Evolutionary conservation across 2,888 invertebrate species (phyloP), one percentile per base, ranked within the genome.

Genomic region (Eupithecia exiguata): DNA sequence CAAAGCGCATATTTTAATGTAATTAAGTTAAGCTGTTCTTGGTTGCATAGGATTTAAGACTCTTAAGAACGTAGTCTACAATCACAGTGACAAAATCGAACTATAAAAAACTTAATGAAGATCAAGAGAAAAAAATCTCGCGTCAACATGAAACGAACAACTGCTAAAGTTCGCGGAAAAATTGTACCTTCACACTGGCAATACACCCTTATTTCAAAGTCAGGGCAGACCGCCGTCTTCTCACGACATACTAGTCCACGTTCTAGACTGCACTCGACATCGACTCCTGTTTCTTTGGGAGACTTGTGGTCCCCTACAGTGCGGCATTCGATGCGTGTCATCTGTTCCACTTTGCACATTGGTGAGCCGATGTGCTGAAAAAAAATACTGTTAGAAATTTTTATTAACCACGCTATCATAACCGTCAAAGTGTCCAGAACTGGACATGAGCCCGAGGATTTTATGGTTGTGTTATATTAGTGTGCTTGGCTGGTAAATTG

Each of bases 161-260:
- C n/a, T n/a, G n/a, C n/a, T n/a, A n/a, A n/a, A n/a, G n/a, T n/a
- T n/a, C n/a, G n/a, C n/a, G n/a, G n/a, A n/a, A n/a, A n/a, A n/a
- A n/a, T n/a, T n/a, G n/a, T n/a, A 89, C 89, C 88, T 73, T 83
- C 87, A 72, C 94, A 94, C 70, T 92, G 84, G 85, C 98, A 98
- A 61, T 95, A 94, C 1, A 98, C 96, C 43, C 97, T 95, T 68
- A 98, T 96, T 91, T 98, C 98, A 85, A 98, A 98, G 92, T 98
- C 98, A 1, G 96, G 95, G 82, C 98, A 98, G 1, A 89, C 83
- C 6, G 81, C 81, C 10, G 83, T 83, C 16, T 87, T 84, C 71
- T 95, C 95, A 63, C 89, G 91, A 85, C 98, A 98, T 7, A 96
- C 89, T 0, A 98, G 92, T 0, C 98, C 98, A 18, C 94, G 93